Base-by-base conservation (phyloP, 1,140 invertebrate species). In the Delia radicum region DNA sequence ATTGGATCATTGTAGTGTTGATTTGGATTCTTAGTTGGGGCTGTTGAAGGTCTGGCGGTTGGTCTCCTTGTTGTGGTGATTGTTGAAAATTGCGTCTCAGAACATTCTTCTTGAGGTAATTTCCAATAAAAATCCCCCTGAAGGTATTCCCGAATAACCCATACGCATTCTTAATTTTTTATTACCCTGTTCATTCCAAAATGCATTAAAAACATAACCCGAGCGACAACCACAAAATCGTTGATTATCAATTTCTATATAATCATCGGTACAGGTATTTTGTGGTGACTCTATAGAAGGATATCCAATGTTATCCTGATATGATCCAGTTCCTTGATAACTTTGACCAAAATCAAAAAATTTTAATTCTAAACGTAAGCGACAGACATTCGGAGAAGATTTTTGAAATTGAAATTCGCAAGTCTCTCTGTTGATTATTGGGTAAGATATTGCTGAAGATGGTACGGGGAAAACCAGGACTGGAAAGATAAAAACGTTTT, bases 221-320 rank as follows among this genome's bases (percentile, higher is more conserved):
- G 86, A 88, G 21, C 87, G 87, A 74, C 90, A 91, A 0, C 90
- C 90, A 78, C 90, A 91, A 27, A 89, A 86, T 12, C 84, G 82
- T 79, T 87, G 88, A 1, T 88, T 89, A 76, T 90, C 89, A 2
- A 91, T 80, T 79, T 90, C 87, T 3, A 91, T 71, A 74, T 87
- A 89, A 15, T 89, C 89, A 3, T 87, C 82, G 0, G 71, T 76
- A 63, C 90, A 91, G 29, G 77, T 82, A 13, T 77, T 77, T 74
- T 28, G 69, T 6, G 31, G 37, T 1, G 28, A 74, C 3, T 33
- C 18, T 12, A 75, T 75, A 2, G 63, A 75, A 0, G 65, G 29
- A 2, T 62, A 27, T 15, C 72, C 73, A 21, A 46, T 31, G 65
- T 29, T 87, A 7, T 65, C 76, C 13, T 21, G 7, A 3, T 15